Conservation (phyloP, 2,888 invertebrate genomes). For the Tridacna crocea region DNA sequence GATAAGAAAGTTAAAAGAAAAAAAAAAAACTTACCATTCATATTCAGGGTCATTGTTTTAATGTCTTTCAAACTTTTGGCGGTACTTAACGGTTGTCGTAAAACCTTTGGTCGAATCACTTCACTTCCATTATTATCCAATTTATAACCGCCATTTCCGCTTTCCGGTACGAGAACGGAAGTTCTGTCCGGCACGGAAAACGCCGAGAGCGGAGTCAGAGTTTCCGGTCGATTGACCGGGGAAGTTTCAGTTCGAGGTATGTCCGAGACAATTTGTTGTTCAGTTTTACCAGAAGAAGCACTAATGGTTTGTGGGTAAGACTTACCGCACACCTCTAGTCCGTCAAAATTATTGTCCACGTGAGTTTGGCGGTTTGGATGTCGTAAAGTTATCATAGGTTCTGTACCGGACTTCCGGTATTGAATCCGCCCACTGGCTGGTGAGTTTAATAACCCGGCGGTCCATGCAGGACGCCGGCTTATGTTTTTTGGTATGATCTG, state of each 20-base stretch:
- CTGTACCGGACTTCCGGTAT: slow-evolving; percentile 59
- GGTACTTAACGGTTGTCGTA: slow-evolving; percentile 29
- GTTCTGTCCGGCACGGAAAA: slow-evolving; percentile 8
- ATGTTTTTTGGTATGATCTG: slow-evolving; percentile 15
- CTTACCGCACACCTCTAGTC: slow-evolving; percentile 60
- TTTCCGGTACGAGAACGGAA: not conserved
- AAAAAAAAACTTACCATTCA: slow-evolving; percentile 27
- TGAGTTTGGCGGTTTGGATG: slow-evolving; percentile 38
- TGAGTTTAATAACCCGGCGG: slow-evolving; percentile 24
- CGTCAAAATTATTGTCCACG: slow-evolving; percentile 39
- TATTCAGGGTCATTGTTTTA: slow-evolving; percentile 22
- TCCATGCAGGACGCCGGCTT: slow-evolving; percentile 26
- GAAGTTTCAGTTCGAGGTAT: not conserved
- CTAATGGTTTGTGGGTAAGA: slow-evolving; percentile 45
- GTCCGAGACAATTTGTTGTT: not conserved
- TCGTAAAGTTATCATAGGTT: slow-evolving; percentile 56
- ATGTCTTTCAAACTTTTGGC: slow-evolving; percentile 26
- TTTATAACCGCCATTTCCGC: slow-evolving; percentile 4
- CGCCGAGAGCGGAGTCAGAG: slow-evolving; percentile 3
- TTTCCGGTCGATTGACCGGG: not conserved
- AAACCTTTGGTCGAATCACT: slow-evolving; percentile 18
- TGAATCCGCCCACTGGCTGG: slow-evolving; percentile 50
- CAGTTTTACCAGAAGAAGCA: slow-evolving; percentile 9
- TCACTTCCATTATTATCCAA: slow-evolving; percentile 9
- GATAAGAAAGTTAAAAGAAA: not conserved